These are phyloP conservation scores for Lepidocyrtinus sp. DNA, from an alignment of 2,888 invertebrate species.

Conservation along the genomic window DNA sequence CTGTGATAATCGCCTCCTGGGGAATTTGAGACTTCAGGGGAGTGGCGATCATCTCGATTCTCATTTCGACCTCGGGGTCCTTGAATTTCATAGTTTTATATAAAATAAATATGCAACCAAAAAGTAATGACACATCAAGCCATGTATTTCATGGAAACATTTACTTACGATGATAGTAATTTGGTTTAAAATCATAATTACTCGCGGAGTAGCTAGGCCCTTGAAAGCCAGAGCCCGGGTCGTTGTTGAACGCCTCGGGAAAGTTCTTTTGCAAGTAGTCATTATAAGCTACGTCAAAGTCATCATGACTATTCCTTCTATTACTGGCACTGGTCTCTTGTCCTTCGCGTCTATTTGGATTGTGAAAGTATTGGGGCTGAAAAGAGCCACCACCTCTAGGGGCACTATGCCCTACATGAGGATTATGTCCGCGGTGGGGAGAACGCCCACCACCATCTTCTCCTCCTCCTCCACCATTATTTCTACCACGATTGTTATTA, in stretches of 20 bases:
- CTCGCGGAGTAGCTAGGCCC: slow-evolving; percentile 23
- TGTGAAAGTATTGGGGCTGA: background rate
- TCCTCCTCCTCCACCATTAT: slow-evolving; percentile 4
- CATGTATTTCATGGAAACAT: no score
- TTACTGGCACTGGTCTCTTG: slow-evolving; percentile 44
- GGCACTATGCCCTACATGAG: background rate
- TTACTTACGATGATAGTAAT: slow-evolving; percentile 39
- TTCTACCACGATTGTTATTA: slow-evolving; percentile 34
- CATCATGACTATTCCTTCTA: slow-evolving; percentile 22
- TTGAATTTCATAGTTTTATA: no score
- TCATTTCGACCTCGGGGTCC: no score
- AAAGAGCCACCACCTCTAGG: background rate
- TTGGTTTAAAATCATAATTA: slow-evolving; percentile 33
- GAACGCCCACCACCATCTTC: background rate
- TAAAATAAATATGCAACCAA: no score
- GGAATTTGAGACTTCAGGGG: slow-evolving; percentile 29
- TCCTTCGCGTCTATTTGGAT: background rate
- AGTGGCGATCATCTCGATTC: background rate
- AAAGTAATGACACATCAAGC: no score
- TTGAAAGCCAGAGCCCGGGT: slow-evolving; percentile 1
- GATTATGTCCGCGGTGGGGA: background rate
- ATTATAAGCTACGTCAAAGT: slow-evolving; percentile 71
- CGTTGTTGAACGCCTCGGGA: slow-evolving; percentile 71
- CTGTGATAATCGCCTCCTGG: slow-evolving; percentile 10
- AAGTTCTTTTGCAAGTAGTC: slow-evolving; percentile 74